Evolutionary conservation across 2,113 vertebrate genomes (phyloP).

Genomic region (Nothobranchius kuhntae): DNA sequence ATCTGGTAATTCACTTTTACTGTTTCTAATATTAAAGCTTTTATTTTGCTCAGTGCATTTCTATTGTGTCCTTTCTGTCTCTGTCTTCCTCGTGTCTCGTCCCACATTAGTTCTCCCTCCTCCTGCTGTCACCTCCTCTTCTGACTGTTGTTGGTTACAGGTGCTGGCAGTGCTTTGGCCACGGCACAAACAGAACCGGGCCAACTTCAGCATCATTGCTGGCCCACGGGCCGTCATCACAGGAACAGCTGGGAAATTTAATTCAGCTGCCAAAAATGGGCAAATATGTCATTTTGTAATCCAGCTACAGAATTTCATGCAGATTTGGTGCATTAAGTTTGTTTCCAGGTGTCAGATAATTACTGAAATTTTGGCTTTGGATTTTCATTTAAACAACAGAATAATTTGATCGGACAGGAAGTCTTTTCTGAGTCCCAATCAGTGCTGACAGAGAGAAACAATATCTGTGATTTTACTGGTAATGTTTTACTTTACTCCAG

Average conservation of each 20-base stretch:
- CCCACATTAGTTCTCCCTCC: conserved; percentile 1
- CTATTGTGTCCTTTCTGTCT: conserved; percentile 46
- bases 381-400: not conserved
- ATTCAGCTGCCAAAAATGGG: conserved; percentile 44
- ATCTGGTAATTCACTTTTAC: too few species aligned
- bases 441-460: too few species aligned
- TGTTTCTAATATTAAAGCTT: conserved; percentile 17
- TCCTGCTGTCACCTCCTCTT: conserved; percentile 3
- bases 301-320: conserved; percentile 22
- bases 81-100: conserved; percentile 21
- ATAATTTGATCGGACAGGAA: not conserved
- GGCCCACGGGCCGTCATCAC: conserved; percentile 48
- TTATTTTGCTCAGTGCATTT: conserved; percentile 1
- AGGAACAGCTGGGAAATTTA: conserved; percentile 49
- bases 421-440: too few species aligned
- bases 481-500: too few species aligned
- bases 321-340: conserved; percentile 20
- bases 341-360: conserved; percentile 11
- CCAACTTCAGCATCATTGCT: conserved; percentile 47
- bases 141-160: conserved; percentile 21
- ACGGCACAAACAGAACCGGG: conserved; percentile 24
- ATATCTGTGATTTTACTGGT: too few species aligned
- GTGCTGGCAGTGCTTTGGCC: conserved; percentile 37
- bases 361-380: not conserved
- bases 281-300: conserved; percentile 35